Conservation (phyloP, 1,140 invertebrate genomes). For the Drosophila bipectinata region DNA sequence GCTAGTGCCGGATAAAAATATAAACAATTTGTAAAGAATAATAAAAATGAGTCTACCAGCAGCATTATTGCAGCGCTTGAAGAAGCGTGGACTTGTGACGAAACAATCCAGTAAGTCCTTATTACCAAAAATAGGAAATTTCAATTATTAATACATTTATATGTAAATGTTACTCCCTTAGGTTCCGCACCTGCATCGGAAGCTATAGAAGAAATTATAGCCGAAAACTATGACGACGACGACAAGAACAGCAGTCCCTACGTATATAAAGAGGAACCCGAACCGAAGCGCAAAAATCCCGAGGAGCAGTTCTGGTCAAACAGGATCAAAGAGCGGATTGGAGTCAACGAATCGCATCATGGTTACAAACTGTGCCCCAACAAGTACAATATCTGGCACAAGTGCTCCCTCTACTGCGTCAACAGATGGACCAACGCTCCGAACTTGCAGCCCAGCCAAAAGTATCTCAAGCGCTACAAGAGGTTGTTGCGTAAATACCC, state of each 20-base stretch:
- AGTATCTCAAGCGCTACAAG: slow-evolving; percentile 90
- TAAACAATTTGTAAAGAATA: background rate
- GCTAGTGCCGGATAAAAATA: background rate
- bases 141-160: background rate
- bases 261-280: slow-evolving; percentile 33
- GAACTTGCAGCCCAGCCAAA: slow-evolving; percentile 88
- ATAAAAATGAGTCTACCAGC: slow-evolving; percentile 59
- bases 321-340: slow-evolving; percentile 84
- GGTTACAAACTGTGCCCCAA: slow-evolving; percentile 96
- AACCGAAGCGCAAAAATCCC: slow-evolving; percentile 55
- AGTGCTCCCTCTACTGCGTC: slow-evolving; percentile 95
- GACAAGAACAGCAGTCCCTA: slow-evolving; percentile 44
- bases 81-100: slow-evolving; percentile 53
- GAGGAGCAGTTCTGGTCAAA: slow-evolving; percentile 85
- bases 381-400: slow-evolving; percentile 97
- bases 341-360: slow-evolving; percentile 86
- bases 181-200: slow-evolving; percentile 11
- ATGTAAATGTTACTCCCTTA: background rate
- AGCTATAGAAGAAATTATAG: slow-evolving; percentile 91
- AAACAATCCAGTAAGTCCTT: slow-evolving; percentile 40
- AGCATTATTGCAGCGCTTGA: slow-evolving; percentile 52
- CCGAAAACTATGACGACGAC: slow-evolving; percentile 91
- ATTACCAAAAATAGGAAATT: background rate
- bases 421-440: slow-evolving; percentile 92
- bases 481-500: slow-evolving; percentile 95